A percentile compares a stretch with the other conserved stretches of the same genome.
phyloP scores from a whole-genome alignment of 1,140 invertebrate species.

The Conus betulinus region DNA sequence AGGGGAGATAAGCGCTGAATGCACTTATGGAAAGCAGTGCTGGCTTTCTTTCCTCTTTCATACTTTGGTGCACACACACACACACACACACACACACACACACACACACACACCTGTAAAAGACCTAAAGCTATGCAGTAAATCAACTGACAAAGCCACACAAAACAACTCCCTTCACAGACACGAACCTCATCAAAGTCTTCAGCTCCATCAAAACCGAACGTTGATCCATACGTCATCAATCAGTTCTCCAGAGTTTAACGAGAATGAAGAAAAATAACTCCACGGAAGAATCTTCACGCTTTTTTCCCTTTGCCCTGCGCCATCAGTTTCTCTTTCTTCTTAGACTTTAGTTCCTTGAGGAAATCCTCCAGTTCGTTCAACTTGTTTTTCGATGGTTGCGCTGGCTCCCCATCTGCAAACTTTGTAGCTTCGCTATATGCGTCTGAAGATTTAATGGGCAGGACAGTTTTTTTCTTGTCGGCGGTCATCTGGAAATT shows the following conservation, averaged over 20 bases:
- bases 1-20: too few species aligned
- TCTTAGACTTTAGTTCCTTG: constrained; percentile 54
- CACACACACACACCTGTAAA: neutral
- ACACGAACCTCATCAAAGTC: too few species aligned
- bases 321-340: constrained; percentile 50
- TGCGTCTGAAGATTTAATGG: too few species aligned
- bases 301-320: constrained; percentile 17
- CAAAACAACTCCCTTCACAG: too few species aligned
- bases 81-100: too few species aligned
- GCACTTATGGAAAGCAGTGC: too few species aligned
- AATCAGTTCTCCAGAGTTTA: neutral
- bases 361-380: constrained; percentile 58
- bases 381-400: constrained; percentile 30
- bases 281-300: neutral
- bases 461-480: neutral
- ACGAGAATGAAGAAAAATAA: neutral
- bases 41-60: neutral
- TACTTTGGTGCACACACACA: neutral
- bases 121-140: neutral
- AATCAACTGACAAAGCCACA: too few species aligned
- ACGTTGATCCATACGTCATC: neutral
- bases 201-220: neutral
- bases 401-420: neutral
- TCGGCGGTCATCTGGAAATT: neutral
- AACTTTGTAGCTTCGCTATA: neutral